Evolutionary conservation across 2,797 vertebrate genomes (phyloP), one percentile per base, ranked within the genome.

Genomic region (Phaenicophaeus curvirostris): DNA sequence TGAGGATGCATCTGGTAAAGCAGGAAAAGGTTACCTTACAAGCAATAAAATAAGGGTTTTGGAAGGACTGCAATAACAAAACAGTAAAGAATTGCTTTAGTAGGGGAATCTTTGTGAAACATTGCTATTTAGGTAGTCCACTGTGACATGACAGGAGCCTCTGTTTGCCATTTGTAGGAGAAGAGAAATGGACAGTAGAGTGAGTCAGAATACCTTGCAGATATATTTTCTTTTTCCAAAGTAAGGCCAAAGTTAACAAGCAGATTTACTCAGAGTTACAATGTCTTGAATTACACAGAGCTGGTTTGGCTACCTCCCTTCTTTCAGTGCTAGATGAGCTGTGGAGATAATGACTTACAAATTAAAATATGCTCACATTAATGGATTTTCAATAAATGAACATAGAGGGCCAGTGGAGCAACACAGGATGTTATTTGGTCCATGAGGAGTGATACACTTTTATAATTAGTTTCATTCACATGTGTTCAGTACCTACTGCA

Each of bases 401-500:
- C 7, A 13, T 11, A 71, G 20, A 76, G 33, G 18, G 15, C 23
- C 30, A 67, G 28, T 53, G 48, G 55, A 90, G 27, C 16, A 53
- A 39, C 37, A 50, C 6, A 85, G 35, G 37, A 50, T 89, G 23
- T 44, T 93, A 42, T 62, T 71, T 65, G 33, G 44, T 90, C 67
- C 44, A 31, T 35, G 33, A 87, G 75, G 61, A 90, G 24, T 19
- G 75, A 48, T 51, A 15, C 6, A 61, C 30, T 74, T 74, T 74
- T 61, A 44, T 74, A 85, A 87, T 86, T 80, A 90, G 57, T 59
- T 95, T 93, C 27, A 89, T 95, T 92, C 92, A 71, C 72, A 30
- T 59, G 27, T 85, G 44, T 61, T 90, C 48, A 87, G n/a, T 62
- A 50, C 48, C 31, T 8, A 39, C 48, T 30, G 17, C 21, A 67